These are phyloP conservation scores for Leptopilina drosophilae DNA, from an alignment of 2,888 invertebrate genomes.

Conservation along the genomic window DNA sequence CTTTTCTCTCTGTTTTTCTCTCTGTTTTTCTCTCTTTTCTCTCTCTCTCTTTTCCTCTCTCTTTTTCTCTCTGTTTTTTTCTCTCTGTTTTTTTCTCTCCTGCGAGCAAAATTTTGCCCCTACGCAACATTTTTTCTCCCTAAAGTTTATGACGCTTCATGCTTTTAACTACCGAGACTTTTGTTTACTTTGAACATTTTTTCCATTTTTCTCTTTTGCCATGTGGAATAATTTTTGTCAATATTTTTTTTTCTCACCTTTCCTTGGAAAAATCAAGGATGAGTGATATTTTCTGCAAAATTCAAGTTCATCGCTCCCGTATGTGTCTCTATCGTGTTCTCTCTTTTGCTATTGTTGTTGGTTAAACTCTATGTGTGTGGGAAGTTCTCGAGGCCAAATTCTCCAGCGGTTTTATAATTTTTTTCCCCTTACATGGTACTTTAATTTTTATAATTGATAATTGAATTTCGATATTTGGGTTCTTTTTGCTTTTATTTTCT, in stretches of 20 bases:
- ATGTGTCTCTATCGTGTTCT: conserved; percentile 57
- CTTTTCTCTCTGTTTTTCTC: no score
- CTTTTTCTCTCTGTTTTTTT: no score
- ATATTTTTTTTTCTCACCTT: no score
- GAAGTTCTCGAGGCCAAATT: conserved; percentile 45
- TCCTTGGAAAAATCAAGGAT: background rate
- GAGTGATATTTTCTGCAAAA: conserved; percentile 21
- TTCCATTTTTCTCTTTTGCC: background rate
- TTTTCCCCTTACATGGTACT: no score
- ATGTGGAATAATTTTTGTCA: background rate
- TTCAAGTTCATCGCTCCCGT: conserved; percentile 73
- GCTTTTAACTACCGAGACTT: background rate
- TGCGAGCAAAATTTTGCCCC: conserved; percentile 31
- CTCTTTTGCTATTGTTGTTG: conserved; percentile 46
- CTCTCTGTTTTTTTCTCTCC: no score
- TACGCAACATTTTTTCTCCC: no score
- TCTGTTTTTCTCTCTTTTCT: background rate
- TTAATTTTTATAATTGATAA: no score
- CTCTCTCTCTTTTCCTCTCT: no score
- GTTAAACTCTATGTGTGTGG: conserved; percentile 47
- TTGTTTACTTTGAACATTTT: conserved; percentile 40
- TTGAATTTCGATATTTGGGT: no score
- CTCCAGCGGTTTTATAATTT: background rate
- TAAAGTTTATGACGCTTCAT: no score
- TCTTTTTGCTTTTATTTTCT: no score